Conservation (phyloP, 1,140 invertebrate species). For the Lineus longissimus region DNA sequence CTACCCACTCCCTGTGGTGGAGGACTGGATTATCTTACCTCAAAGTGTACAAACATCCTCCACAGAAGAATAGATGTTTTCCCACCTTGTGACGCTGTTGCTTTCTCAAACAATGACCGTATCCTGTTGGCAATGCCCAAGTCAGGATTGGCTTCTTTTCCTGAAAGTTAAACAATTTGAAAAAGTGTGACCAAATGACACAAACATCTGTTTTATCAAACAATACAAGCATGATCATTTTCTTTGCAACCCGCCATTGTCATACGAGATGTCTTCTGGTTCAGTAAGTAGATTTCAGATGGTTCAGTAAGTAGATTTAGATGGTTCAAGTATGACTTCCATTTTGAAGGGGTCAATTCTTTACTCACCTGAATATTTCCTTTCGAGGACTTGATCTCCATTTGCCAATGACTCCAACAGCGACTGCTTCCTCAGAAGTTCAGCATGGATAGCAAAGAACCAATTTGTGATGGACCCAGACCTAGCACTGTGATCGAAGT, state of each 20-base stretch:
- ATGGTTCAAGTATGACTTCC: too few relatives aligned
- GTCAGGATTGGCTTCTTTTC: constrained; percentile 11
- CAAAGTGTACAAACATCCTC: constrained; percentile 47
- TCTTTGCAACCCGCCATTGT: too few relatives aligned
- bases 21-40: constrained; percentile 31
- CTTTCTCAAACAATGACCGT: constrained; percentile 40
- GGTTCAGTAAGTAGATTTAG: too few relatives aligned
- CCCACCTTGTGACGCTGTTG: constrained; percentile 20
- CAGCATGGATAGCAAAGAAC: not conserved
- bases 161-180: not conserved
- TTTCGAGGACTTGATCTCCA: not conserved
- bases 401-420: not conserved
- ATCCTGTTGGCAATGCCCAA: constrained; percentile 38
- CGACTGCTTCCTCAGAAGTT: not conserved
- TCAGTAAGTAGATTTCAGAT: too few relatives aligned
- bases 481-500: constrained; percentile 21
- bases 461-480: not conserved
- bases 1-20: too few relatives aligned
- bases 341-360: too few relatives aligned
- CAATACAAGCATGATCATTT: too few relatives aligned
- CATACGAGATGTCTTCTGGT: too few relatives aligned
- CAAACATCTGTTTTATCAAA: too few relatives aligned
- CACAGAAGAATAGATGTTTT: constrained; percentile 48
- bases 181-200: too few relatives aligned
- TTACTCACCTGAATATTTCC: not conserved